Evolutionary conservation across 2,888 invertebrate species (phyloP).

Genomic region (Chymomyza amoena): DNA sequence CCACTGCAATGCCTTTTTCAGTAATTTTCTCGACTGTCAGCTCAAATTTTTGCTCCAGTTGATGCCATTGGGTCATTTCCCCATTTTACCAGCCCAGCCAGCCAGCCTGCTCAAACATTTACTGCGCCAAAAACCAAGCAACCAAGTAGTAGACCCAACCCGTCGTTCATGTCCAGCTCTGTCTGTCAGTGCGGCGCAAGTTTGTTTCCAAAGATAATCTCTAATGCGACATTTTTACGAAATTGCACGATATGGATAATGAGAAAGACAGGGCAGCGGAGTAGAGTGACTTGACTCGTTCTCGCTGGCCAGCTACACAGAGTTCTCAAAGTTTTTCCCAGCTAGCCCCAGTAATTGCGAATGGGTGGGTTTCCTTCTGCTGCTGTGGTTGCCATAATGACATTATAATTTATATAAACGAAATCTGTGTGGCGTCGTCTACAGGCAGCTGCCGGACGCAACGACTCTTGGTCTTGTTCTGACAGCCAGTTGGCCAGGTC

Average conservation of each 20-base stretch:
- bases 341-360: constrained; percentile 56
- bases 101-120: neutral
- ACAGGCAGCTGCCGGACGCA: neutral
- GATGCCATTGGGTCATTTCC: constrained; percentile 65
- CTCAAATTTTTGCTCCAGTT: constrained; percentile 64
- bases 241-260: constrained; percentile 73
- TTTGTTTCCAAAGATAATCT: constrained; percentile 76
- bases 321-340: constrained; percentile 44
- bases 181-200: constrained; percentile 46
- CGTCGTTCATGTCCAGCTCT: constrained; percentile 5
- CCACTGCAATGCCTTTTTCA: constrained; percentile 69
- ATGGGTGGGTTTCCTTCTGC: constrained; percentile 1
- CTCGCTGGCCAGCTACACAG: constrained; percentile 4
- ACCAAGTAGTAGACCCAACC: constrained; percentile 2
- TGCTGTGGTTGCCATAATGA: constrained; percentile 68
- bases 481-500: constrained; percentile 23
- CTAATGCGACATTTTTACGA: constrained; percentile 75
- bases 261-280: constrained; percentile 53
- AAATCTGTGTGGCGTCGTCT: constrained; percentile 56
- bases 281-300: neutral
- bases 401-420: constrained; percentile 77
- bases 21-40: constrained; percentile 71
- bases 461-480: neutral
- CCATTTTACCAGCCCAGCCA: constrained; percentile 18
- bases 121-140: constrained; percentile 5